These are phyloP conservation scores for Amblyjoppa fuscipennis DNA, from an alignment of 2,888 invertebrate genomes.

Conservation along the genomic window DNA sequence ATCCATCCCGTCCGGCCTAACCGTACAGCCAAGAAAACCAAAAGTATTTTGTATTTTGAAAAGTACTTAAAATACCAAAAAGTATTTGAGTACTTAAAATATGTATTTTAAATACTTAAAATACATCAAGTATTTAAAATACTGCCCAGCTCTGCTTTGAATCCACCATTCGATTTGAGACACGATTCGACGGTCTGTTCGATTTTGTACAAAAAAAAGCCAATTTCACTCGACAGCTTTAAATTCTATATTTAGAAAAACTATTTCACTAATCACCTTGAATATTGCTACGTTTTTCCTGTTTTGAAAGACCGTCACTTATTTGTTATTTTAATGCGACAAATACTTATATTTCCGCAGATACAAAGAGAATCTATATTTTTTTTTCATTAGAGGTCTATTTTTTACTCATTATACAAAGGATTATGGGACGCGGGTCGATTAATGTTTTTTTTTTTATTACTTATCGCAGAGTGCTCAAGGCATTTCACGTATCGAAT, in stretches of 20 bases:
- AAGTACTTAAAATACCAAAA: too few relatives aligned
- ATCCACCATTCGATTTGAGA: neutral
- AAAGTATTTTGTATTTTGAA: too few relatives aligned
- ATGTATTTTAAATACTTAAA: too few relatives aligned
- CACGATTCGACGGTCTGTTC: constrained; percentile 21
- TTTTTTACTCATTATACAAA: constrained; percentile 7
- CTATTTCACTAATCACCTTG: constrained; percentile 53
- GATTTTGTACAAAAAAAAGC: constrained; percentile 36
- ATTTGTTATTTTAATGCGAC: constrained; percentile 39
- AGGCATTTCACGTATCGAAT: constrained; percentile 48
- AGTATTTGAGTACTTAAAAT: too few relatives aligned
- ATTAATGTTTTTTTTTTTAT: constrained; percentile 25
- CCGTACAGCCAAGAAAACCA: too few relatives aligned
- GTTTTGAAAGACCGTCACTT: constrained; percentile 41
- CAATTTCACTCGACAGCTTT: constrained; percentile 52
- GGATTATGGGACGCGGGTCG: constrained; percentile 37
- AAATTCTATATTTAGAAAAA: constrained; percentile 61
- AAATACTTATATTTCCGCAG: constrained; percentile 36
- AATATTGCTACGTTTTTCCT: constrained; percentile 50
- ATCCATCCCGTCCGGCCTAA: too few relatives aligned
- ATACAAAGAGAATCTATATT: constrained; percentile 22
- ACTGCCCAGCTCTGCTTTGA: neutral
- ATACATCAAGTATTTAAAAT: too few relatives aligned
- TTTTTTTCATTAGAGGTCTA: constrained; percentile 32
- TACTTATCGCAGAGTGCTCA: constrained; percentile 25